Percentiles rank a stretch among this genome's conserved stretches.
Evolutionary conservation across 2,888 invertebrate species (phyloP).

Genomic region (Drosophila longiperda): DNA sequence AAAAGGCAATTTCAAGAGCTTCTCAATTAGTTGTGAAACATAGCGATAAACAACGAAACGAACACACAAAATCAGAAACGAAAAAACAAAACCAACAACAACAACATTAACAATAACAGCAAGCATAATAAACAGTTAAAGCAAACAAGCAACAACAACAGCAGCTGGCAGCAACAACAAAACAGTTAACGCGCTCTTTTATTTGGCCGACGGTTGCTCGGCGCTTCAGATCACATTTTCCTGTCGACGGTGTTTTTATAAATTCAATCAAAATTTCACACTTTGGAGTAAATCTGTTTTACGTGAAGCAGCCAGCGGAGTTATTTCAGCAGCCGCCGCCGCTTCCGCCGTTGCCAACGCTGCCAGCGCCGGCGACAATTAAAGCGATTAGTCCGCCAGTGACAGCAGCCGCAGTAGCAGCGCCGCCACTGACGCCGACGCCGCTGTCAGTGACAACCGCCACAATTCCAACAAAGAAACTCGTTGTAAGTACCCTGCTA

Average conservation of each 20-base stretch:
- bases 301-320: constrained; percentile 85
- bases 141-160: constrained; percentile 13
- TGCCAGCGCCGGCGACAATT: constrained; percentile 84
- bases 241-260: constrained; percentile 81
- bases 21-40: constrained; percentile 82
- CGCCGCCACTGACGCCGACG: constrained; percentile 81
- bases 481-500: constrained; percentile 83
- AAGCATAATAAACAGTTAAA: constrained; percentile 15
- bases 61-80: constrained; percentile 17
- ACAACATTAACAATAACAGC: constrained; percentile 11
- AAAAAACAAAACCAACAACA: constrained; percentile 10
- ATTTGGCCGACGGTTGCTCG: constrained; percentile 61
- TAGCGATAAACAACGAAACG: constrained; percentile 53
- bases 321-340: constrained; percentile 83
- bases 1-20: constrained; percentile 78
- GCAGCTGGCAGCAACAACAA: constrained; percentile 21
- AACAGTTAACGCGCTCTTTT: constrained; percentile 26
- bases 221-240: constrained; percentile 56
- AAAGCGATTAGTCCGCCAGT: constrained; percentile 85
- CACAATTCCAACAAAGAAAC: constrained; percentile 85
- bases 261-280: constrained; percentile 85
- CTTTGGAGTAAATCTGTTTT: constrained; percentile 86
- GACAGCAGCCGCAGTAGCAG: constrained; percentile 73
- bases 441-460: constrained; percentile 79
- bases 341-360: constrained; percentile 75